Evolutionary conservation across 1,140 invertebrate species (phyloP).

Genomic region (Choristoneura fumiferana): DNA sequence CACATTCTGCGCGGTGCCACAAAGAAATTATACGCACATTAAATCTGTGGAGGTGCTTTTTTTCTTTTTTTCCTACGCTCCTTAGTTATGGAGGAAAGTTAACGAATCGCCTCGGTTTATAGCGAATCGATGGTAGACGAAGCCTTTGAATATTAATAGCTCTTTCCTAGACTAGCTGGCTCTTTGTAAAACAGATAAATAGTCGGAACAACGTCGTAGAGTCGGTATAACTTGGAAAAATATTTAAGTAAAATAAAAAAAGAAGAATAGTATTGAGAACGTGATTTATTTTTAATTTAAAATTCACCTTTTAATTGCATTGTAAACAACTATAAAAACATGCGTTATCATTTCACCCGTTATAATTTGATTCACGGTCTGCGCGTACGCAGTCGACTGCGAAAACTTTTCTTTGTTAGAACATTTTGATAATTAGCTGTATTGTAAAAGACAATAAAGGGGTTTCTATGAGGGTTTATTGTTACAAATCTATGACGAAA

Average conservation of each 20-base stretch:
- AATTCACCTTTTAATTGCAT: no score
- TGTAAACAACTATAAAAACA: no score
- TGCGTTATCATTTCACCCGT: no score
- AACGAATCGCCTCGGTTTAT: conserved; percentile 1
- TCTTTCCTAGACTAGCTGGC: conserved; percentile 15
- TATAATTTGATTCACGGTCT: background rate
- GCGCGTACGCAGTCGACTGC: background rate
- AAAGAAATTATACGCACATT: conserved; percentile 77
- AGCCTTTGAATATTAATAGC: conserved; percentile 15
- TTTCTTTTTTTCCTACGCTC: conserved; percentile 49
- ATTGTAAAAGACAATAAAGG: no score
- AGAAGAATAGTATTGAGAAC: no score
- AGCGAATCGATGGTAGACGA: background rate
- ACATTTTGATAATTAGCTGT: background rate
- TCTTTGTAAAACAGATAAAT: conserved; percentile 9
- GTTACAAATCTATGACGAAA: no score
- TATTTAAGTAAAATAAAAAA: no score
- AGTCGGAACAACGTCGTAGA: background rate
- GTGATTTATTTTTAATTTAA: no score
- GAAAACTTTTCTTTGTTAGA: background rate
- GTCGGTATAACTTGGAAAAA: background rate
- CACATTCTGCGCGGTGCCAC: conserved; percentile 74
- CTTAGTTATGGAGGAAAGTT: conserved; percentile 14
- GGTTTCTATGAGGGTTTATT: no score
- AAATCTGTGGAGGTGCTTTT: conserved; percentile 71